Evolutionary conservation across 2,113 vertebrate genomes (phyloP).

Genomic region (Gulo gulo): DNA sequence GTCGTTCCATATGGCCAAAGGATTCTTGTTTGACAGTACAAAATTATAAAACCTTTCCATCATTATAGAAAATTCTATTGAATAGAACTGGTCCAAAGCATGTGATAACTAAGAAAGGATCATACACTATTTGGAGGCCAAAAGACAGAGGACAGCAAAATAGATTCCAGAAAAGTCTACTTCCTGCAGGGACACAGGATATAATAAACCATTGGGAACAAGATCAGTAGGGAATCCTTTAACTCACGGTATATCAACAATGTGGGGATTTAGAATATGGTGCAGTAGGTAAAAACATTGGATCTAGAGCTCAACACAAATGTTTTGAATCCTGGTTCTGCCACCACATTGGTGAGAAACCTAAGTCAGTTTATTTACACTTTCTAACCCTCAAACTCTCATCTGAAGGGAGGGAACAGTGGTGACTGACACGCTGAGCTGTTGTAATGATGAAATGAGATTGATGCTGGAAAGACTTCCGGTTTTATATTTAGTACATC

Average conservation of each 20-base stretch:
- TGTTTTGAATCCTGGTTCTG: background rate
- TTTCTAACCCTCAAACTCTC: background rate
- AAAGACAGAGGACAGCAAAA: background rate
- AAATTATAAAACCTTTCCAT: background rate
- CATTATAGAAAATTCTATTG: background rate
- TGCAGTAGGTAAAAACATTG: background rate
- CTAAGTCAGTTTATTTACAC: background rate
- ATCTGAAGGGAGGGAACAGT: background rate
- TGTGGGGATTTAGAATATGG: background rate
- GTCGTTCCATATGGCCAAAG: background rate
- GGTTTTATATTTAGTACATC: background rate
- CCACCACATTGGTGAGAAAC: background rate
- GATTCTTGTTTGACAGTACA: background rate
- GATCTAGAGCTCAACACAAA: background rate
- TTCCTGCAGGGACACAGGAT: background rate
- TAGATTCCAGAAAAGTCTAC: background rate
- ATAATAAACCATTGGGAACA: background rate
- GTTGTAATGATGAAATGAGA: background rate
- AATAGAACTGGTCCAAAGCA: background rate
- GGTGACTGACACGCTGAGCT: background rate
- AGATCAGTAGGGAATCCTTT: background rate
- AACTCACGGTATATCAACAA: background rate
- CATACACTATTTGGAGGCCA: background rate
- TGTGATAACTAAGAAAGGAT: background rate
- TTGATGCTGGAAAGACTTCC: background rate